phyloP scores from a whole-genome alignment of 1,140 invertebrate species.

The Apis mellifera region DNA sequence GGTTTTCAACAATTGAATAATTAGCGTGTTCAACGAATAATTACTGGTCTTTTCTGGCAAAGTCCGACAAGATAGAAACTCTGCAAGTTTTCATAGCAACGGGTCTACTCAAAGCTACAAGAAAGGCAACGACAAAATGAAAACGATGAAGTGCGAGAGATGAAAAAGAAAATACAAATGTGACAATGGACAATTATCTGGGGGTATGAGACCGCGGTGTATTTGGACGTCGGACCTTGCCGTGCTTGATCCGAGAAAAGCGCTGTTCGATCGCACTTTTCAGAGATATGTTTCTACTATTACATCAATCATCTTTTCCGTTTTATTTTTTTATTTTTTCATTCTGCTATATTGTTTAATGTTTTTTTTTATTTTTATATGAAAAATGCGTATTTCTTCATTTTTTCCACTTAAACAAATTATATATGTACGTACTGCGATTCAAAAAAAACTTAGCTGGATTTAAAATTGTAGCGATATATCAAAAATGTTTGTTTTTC shows the following conservation, averaged over 20 bases:
- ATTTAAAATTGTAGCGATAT: not conserved
- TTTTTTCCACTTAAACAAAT: not conserved
- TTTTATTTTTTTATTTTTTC: not conserved
- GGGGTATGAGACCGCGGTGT: conserved; percentile 11
- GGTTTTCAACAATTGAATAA: not conserved
- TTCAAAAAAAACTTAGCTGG: not conserved
- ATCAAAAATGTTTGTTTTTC: not conserved
- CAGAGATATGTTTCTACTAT: conserved; percentile 1
- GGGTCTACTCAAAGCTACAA: conserved; percentile 35
- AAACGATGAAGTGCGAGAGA: conserved; percentile 27
- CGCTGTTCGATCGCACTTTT: not conserved
- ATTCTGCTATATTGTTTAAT: conserved; percentile 2
- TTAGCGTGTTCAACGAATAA: not conserved
- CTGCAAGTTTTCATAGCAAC: conserved; percentile 29
- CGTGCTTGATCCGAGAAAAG: conserved; percentile 31
- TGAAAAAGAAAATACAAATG: conserved; percentile 9
- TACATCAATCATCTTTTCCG: not conserved
- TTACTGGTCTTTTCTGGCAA: conserved; percentile 31
- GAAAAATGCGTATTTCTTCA: not conserved
- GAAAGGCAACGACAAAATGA: conserved; percentile 23
- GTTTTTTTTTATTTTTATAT: not conserved
- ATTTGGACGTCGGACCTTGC: conserved; percentile 45
- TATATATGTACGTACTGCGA: not conserved
- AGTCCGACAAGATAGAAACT: conserved; percentile 42
- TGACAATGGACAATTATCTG: conserved; percentile 26